These are phyloP conservation scores for Philhelius pedissequus DNA, from an alignment of 2,888 invertebrate genomes.

Conservation along the genomic window DNA sequence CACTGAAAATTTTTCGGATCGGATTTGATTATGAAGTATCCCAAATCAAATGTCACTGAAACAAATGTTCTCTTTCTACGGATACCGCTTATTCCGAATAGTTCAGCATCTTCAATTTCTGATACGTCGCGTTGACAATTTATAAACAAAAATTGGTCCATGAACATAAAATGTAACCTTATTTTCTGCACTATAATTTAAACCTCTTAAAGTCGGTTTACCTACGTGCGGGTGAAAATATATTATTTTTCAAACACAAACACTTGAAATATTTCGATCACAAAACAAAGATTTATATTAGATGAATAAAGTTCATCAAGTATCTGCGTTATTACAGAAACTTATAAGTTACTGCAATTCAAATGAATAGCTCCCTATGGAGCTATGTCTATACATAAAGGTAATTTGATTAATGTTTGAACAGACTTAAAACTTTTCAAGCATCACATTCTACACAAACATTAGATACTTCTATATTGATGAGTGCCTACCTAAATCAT, in stretches of 20 bases:
- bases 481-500: slow-evolving; percentile 23
- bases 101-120: too few relatives aligned
- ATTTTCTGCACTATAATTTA: neutral
- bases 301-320: neutral
- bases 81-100: too few relatives aligned
- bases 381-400: neutral
- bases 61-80: too few relatives aligned
- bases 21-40: too few relatives aligned
- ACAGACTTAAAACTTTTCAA: slow-evolving; percentile 6
- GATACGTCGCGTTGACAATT: too few relatives aligned
- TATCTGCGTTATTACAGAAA: neutral
- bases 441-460: neutral
- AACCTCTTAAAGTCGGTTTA: neutral
- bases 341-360: neutral
- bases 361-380: neutral
- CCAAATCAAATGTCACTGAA: too few relatives aligned
- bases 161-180: neutral
- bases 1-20: too few relatives aligned
- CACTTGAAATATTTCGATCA: slow-evolving; percentile 10
- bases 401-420: slow-evolving; percentile 27
- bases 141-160: too few relatives aligned
- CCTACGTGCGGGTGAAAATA: slow-evolving; percentile 35
- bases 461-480: neutral
- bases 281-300: slow-evolving; percentile 27
- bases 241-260: slow-evolving; percentile 5